Evolutionary conservation across 2,797 vertebrate species (phyloP).

Genomic region (Lutjanus campechanus): DNA sequence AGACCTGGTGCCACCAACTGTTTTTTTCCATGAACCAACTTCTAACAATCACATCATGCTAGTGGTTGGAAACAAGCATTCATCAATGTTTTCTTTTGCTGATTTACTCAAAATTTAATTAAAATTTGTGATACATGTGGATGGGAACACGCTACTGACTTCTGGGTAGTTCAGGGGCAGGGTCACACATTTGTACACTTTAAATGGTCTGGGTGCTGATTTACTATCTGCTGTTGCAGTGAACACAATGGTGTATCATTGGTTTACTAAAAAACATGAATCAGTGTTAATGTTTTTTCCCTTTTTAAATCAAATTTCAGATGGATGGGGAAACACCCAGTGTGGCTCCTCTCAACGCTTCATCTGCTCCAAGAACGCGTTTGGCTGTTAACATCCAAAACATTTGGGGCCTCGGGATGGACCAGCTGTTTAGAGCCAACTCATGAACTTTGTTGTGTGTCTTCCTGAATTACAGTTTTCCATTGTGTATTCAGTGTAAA

Average conservation of each 20-base stretch:
- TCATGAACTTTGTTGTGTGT: neutral
- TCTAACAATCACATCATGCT: too few relatives aligned
- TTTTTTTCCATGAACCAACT: too few relatives aligned
- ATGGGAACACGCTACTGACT: too few relatives aligned
- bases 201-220: neutral
- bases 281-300: neutral
- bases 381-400: neutral
- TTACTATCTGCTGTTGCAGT: neutral
- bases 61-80: too few relatives aligned
- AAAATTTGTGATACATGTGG: too few relatives aligned
- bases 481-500: neutral
- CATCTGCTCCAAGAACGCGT: neutral
- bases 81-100: too few relatives aligned
- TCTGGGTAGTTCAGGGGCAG: too few relatives aligned
- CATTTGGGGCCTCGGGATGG: neutral
- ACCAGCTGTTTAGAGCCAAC: neutral
- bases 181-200: too few relatives aligned
- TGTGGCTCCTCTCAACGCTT: accelerated
- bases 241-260: neutral
- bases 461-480: neutral
- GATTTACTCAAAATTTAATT: too few relatives aligned
- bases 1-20: too few relatives aligned
- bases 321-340: neutral
- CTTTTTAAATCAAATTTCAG: conserved; percentile 21
- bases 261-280: neutral